These are phyloP conservation scores for Mythimna loreyi DNA, from an alignment of 2,888 invertebrate genomes.

Conservation along the genomic window DNA sequence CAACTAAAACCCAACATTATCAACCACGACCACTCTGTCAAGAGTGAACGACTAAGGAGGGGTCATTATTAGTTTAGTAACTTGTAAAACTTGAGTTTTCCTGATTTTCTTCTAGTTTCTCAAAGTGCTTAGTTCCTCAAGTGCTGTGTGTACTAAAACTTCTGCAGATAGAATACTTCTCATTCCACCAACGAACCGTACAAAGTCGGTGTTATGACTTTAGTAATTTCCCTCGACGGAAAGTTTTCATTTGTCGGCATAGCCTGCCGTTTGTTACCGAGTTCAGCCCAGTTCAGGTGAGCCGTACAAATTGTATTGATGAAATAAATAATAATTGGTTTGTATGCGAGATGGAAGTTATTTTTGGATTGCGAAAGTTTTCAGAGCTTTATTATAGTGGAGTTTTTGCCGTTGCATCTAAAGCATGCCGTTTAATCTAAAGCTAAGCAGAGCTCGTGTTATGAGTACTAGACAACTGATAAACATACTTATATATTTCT, in stretches of 20 bases:
- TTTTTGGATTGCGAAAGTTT: neutral
- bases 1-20: too few species aligned
- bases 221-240: conserved; percentile 79
- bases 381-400: neutral
- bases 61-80: neutral
- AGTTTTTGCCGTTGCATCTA: too few species aligned
- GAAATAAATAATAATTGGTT: conserved; percentile 48
- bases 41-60: too few species aligned
- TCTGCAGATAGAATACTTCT: conserved; percentile 52
- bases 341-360: conserved; percentile 16
- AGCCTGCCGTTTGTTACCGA: conserved; percentile 45
- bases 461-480: too few species aligned
- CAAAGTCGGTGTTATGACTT: conserved; percentile 75
- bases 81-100: neutral
- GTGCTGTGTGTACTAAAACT: conserved; percentile 9
- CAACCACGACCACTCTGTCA: too few species aligned
- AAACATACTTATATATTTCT: too few species aligned
- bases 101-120: neutral
- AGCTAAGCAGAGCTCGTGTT: too few species aligned
- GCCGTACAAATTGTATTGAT: conserved; percentile 48
- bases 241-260: conserved; percentile 71
- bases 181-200: conserved; percentile 50
- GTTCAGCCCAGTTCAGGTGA: conserved; percentile 48
- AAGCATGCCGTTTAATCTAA: too few species aligned
- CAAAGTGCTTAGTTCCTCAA: neutral